Evolutionary conservation across 2,797 vertebrate species (phyloP).

Genomic region (Ctenopoma multispine): DNA sequence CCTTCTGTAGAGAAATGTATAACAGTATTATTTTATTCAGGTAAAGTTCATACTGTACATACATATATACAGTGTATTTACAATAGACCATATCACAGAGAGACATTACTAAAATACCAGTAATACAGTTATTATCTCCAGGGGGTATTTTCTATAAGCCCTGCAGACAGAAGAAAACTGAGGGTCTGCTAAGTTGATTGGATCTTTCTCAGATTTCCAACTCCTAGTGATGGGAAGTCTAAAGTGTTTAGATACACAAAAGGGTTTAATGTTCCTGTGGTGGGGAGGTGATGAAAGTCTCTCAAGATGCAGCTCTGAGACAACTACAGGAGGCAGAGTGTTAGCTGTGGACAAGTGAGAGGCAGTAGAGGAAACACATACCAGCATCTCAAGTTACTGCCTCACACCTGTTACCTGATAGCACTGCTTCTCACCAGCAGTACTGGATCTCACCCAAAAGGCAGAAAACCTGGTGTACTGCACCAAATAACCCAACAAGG

Average conservation of each 20-base stretch:
- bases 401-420: conserved; percentile 69
- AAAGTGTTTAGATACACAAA: conserved; percentile 78
- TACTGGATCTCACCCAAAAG: conserved; percentile 50
- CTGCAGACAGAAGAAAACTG: conserved; percentile 46
- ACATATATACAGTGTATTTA: too few species aligned
- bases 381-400: conserved; percentile 71
- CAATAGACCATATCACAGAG: conserved; percentile 16
- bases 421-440: conserved; percentile 34
- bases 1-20: background rate
- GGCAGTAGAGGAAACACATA: conserved; percentile 51
- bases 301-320: conserved; percentile 55
- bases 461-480: conserved; percentile 16
- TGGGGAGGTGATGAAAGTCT: conserved; percentile 76
- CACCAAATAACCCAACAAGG: conserved; percentile 21
- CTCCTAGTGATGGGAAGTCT: conserved; percentile 67
- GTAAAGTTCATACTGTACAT: conserved; percentile 1
- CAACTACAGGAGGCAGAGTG: conserved; percentile 33
- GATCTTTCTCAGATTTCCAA: conserved; percentile 72
- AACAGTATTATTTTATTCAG: background rate
- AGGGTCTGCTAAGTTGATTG: conserved; percentile 65
- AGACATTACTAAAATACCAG: conserved; percentile 22
- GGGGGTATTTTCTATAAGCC: conserved; percentile 43
- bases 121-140: conserved; percentile 33
- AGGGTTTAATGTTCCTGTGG: conserved; percentile 73
- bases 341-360: conserved; percentile 62